Base-by-base conservation (phyloP, 2,888 invertebrate genomes). In the Zootermopsis nevadensis region DNA sequence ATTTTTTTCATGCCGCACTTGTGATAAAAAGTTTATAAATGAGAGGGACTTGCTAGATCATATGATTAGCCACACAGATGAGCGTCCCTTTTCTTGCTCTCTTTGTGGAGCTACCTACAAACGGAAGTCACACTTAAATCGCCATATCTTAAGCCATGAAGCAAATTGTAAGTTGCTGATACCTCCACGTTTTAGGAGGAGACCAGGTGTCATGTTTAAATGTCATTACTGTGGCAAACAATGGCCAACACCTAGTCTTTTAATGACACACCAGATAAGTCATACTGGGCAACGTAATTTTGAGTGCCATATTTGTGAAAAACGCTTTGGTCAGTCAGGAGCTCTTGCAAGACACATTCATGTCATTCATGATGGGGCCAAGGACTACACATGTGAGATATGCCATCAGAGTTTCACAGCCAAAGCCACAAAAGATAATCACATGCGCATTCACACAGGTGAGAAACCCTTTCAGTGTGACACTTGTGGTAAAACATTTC, bases 231-330 rank as follows among this genome's bases (percentile, higher is more conserved):
- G 84, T 82, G 79, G 79, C 2, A 84, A 82, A 42, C 66, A 79
- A 12, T 80, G 38, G 27, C 31, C 79, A 38, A 67, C 82, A 2
- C n/a, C 60, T 38, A 30, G 82, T 42, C 67, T 81, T 27, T 30
- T 84, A 38, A 42, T 55, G 55, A 86, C 88, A 2, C 93, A 93
- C 86, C 87, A 90, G 88, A 89, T 89, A 84, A 89, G 89, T 74
- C 89, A 90, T 80, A 88, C 87, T 15, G 93, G 93, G 2, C 93
- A 93, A 88, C 90, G 93, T 76, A 93, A 93, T 1, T 93, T 92
- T 88, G 92, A 93, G 2, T 94, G 94, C 87, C 93, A 94, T 88
- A 87, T 93, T 35, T 94, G 94, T 88, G 93, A 93, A 6, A 93
- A 93, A 86, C 92, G 92, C 87, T 94, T 94, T 89, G 91, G 93